These are phyloP conservation scores for Drosophila falleni DNA, from an alignment of 2,888 invertebrate species.

Conservation along the genomic window DNA sequence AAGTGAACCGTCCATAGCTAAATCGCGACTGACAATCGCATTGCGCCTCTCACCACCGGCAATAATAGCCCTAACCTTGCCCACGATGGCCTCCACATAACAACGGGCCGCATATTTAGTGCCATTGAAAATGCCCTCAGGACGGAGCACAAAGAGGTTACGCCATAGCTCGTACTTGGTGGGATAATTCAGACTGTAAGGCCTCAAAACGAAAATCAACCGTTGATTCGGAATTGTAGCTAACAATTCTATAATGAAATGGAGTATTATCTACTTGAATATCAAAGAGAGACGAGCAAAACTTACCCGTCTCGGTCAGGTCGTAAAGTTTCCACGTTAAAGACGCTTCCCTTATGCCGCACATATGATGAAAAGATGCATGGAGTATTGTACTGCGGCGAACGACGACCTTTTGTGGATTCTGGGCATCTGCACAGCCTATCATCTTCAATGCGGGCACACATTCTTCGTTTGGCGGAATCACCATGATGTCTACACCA, in stretches of 20 bases:
- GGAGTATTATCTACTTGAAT: neutral
- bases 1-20: slow-evolving; percentile 42
- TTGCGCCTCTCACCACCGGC: slow-evolving; percentile 23
- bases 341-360: neutral
- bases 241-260: slow-evolving; percentile 2
- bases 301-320: slow-evolving; percentile 28
- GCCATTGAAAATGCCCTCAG: neutral
- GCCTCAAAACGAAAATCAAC: slow-evolving; percentile 11
- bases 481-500: neutral
- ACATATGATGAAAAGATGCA: neutral
- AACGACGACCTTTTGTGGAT: neutral
- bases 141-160: slow-evolving; percentile 34
- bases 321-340: slow-evolving; percentile 35
- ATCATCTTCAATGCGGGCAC: slow-evolving; percentile 14
- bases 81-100: slow-evolving; percentile 29
- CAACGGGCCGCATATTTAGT: slow-evolving; percentile 41
- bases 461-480: neutral
- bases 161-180: slow-evolving; percentile 11
- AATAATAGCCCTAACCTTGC: slow-evolving; percentile 48
- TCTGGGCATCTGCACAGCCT: neutral
- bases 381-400: neutral
- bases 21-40: neutral
- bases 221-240: neutral
- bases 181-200: slow-evolving; percentile 18
- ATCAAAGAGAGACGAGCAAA: too few species aligned